Conservation (phyloP, 2,113 vertebrate species). For the Willisornis vidua region DNA sequence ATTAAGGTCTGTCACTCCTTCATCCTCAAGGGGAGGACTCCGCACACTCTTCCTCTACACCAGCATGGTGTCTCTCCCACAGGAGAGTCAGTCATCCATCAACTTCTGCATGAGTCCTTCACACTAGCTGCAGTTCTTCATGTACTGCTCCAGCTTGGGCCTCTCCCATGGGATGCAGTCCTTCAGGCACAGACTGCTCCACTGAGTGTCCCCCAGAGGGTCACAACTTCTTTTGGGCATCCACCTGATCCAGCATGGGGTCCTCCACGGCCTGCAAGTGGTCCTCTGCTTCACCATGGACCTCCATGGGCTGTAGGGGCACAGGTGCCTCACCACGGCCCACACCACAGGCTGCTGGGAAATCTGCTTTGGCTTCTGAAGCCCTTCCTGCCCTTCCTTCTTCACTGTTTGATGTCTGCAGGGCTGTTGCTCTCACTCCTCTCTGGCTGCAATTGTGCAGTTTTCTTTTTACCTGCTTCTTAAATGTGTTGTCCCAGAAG, state of each 20-base stretch:
- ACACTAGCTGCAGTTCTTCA: neutral
- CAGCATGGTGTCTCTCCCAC: neutral
- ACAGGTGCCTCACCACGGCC: neutral
- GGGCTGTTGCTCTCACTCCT: neutral
- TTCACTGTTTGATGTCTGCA: neutral
- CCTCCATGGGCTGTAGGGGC: neutral
- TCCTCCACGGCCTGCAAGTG: neutral
- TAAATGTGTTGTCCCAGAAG: neutral
- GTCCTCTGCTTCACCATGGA: neutral
- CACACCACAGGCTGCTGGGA: neutral
- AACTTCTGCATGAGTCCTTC: neutral
- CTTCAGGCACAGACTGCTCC: neutral
- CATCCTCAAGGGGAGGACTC: neutral
- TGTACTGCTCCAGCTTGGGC: neutral
- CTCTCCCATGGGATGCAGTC: too few relatives aligned
- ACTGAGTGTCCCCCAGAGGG: fast-evolving
- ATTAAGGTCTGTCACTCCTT: too few relatives aligned
- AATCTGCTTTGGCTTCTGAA: neutral
- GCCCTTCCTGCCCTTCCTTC: too few relatives aligned
- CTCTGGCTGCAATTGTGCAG: neutral
- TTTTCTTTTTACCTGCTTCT: neutral
- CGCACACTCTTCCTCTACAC: neutral
- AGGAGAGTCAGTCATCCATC: neutral
- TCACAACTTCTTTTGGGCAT: neutral
- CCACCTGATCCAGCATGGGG: fast-evolving